Evolutionary conservation across 2,797 vertebrate genomes (phyloP).

Genomic region (Typhlichthys eigenmanni): DNA sequence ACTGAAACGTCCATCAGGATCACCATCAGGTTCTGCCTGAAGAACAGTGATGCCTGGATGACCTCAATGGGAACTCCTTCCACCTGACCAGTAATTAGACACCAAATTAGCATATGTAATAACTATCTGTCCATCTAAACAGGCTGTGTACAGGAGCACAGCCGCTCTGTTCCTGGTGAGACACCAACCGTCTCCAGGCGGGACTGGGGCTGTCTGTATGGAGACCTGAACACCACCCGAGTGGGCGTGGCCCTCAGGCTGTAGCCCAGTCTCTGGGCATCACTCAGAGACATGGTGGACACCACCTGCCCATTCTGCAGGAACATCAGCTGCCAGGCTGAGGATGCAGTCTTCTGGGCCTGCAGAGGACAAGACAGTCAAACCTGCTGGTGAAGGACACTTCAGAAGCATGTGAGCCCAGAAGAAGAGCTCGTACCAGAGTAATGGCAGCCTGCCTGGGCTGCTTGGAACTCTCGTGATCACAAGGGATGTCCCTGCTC

Average conservation of each 20-base stretch:
- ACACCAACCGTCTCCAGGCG: constrained; percentile 44
- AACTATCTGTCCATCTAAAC: too few relatives aligned
- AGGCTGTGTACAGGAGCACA: not conserved
- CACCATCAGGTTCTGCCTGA: constrained; percentile 73
- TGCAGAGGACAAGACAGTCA: constrained; percentile 10
- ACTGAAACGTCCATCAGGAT: constrained; percentile 76
- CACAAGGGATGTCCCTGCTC: constrained; percentile 48
- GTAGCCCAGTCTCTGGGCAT: constrained; percentile 67
- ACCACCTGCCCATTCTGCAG: constrained; percentile 52
- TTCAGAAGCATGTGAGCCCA: not conserved
- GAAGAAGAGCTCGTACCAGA: constrained; percentile 39
- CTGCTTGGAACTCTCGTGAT: constrained; percentile 2
- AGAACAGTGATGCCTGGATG: constrained; percentile 61
- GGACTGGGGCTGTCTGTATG: constrained; percentile 63
- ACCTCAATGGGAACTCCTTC: constrained; percentile 43
- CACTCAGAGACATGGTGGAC: constrained; percentile 52
- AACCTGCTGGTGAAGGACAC: too few relatives aligned
- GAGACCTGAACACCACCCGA: constrained; percentile 64
- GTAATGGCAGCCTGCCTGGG: constrained; percentile 33
- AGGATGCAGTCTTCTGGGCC: constrained; percentile 46
- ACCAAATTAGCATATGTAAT: not conserved
- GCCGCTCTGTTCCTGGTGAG: not conserved
- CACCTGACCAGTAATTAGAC: constrained; percentile 41
- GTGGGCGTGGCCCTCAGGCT: constrained; percentile 57
- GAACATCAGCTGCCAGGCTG: constrained; percentile 74